Evolutionary conservation across 2,113 vertebrate species (phyloP).

Genomic region (Alces alces): DNA sequence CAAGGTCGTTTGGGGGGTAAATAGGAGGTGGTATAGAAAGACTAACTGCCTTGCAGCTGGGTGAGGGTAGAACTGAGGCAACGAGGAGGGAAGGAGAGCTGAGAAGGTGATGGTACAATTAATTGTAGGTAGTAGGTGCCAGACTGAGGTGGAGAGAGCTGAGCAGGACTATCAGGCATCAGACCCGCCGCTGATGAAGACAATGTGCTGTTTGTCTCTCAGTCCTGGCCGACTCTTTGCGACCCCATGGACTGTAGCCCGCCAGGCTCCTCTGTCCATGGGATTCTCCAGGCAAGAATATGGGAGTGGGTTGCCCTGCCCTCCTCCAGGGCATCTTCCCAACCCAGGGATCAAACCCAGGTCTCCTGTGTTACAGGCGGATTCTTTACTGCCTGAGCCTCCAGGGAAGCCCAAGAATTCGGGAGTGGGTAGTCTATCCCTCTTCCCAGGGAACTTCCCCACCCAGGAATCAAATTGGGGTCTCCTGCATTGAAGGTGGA

Average conservation of each 20-base stretch:
- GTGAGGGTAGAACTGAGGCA: neutral
- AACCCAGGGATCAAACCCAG: neutral
- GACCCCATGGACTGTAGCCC: neutral
- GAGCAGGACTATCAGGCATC: neutral
- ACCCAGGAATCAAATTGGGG: neutral
- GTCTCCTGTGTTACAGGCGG: neutral
- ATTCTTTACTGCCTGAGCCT: neutral
- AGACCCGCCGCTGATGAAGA: neutral
- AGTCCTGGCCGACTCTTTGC: fast-evolving
- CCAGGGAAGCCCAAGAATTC: neutral
- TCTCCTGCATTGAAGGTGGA: neutral
- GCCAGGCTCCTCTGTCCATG: neutral
- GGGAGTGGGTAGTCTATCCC: neutral
- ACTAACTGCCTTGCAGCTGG: neutral
- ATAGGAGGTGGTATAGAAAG: neutral
- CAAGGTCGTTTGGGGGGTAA: neutral
- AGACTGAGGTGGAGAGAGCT: neutral
- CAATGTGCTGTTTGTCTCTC: neutral
- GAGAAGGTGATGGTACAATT: too few species aligned
- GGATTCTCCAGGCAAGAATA: neutral
- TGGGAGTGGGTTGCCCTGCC: neutral
- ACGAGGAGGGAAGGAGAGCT: fast-evolving
- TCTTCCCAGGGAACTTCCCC: neutral
- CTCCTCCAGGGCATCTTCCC: neutral
- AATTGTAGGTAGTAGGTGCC: too few species aligned